Conservation (phyloP, 2,888 invertebrate genomes). For the Rhopalosiphum nymphaeae region DNA sequence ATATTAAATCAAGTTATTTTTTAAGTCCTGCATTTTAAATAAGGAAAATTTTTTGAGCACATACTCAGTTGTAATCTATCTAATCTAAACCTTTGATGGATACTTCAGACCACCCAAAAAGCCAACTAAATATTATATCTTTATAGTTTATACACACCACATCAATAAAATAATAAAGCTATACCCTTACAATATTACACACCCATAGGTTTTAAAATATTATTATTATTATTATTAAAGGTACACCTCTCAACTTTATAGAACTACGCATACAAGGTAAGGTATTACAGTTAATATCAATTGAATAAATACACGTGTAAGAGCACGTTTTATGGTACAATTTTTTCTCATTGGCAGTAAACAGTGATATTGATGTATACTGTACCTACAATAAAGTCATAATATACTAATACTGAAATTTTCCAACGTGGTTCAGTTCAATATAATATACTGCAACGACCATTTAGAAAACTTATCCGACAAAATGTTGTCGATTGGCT, state of each 20-base stretch:
- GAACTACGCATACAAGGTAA: not conserved
- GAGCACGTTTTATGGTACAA: slow-evolving; percentile 28
- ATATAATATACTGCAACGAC: not conserved
- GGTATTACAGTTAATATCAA: not conserved
- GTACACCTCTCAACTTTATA: slow-evolving; percentile 19
- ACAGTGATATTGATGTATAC: not conserved
- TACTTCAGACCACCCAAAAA: slow-evolving; percentile 31
- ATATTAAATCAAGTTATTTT: not conserved
- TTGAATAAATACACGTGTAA: not conserved
- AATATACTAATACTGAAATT: not conserved
- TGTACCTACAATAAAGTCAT: not conserved
- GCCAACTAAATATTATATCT: not conserved
- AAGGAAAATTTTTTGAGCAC: not conserved
- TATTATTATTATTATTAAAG: not conserved
- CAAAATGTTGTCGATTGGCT: not conserved
- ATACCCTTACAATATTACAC: not conserved
- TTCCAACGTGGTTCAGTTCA: not conserved
- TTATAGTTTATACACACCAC: not conserved
- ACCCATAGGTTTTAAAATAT: not conserved
- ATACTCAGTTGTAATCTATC: not conserved
- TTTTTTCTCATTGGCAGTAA: not conserved
- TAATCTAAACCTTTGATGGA: slow-evolving; percentile 16
- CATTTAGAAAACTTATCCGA: not conserved
- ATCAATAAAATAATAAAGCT: slow-evolving; percentile 37
- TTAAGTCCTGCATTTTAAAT: not conserved